Evolutionary conservation across 1,140 invertebrate genomes (phyloP).

Genomic region (Zophobas atratus): DNA sequence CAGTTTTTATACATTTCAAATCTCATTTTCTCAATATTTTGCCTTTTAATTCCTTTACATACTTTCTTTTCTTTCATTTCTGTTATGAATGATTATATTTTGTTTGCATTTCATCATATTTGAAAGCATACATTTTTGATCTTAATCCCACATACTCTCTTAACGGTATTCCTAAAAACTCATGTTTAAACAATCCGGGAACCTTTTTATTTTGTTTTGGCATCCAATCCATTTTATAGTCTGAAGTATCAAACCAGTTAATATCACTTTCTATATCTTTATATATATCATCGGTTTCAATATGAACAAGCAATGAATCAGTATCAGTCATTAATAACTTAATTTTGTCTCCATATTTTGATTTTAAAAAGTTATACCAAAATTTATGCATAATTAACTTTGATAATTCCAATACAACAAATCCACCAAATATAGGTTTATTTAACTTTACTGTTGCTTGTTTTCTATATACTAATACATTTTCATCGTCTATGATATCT

Average conservation of each 20-base stretch:
- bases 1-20: constrained; percentile 47
- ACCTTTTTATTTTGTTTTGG: not conserved
- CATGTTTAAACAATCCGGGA: too few species aligned
- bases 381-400: constrained; percentile 29
- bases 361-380: constrained; percentile 29
- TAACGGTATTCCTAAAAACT: constrained; percentile 3
- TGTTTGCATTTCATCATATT: constrained; percentile 26
- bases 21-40: constrained; percentile 41
- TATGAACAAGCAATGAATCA: constrained; percentile 11
- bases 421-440: constrained; percentile 41
- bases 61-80: constrained; percentile 42
- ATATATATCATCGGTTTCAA: constrained; percentile 42
- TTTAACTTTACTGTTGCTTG: constrained; percentile 37
- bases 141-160: constrained; percentile 45
- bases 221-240: not conserved
- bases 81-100: not conserved
- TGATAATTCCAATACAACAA: constrained; percentile 47
- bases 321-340: constrained; percentile 25
- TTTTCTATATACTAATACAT: constrained; percentile 21
- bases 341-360: not conserved
- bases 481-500: not conserved
- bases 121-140: constrained; percentile 48
- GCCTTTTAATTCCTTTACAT: constrained; percentile 28
- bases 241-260: not conserved
- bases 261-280: constrained; percentile 8